Evolutionary conservation across 2,113 vertebrate genomes (phyloP).

Genomic region (Chaetodon trifascialis): DNA sequence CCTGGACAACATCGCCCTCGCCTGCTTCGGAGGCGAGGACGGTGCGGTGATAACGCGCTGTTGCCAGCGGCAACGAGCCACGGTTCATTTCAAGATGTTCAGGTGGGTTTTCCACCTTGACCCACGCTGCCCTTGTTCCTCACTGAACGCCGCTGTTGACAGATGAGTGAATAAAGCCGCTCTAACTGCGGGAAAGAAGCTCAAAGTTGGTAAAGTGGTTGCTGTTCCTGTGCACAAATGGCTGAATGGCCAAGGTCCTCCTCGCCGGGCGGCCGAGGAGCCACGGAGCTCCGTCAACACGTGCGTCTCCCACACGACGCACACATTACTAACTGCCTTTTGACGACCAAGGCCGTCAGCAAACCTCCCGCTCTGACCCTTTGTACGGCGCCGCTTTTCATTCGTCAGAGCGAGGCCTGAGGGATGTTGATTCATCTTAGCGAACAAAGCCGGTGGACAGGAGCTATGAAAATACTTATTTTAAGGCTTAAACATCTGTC

Average conservation of each 20-base stretch:
- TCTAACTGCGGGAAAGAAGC: background rate
- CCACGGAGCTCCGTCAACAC: conserved; percentile 28
- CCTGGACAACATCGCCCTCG: background rate
- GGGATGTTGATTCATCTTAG: conserved; percentile 57
- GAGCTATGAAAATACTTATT: conserved; percentile 36
- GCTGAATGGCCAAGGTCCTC: conserved; percentile 64
- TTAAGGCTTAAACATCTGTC: conserved; percentile 26
- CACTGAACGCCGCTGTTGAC: conserved; percentile 12
- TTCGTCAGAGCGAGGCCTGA: conserved; percentile 26
- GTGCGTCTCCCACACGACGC: conserved; percentile 12
- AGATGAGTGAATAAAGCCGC: conserved; percentile 31
- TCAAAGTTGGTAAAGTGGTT: conserved; percentile 14
- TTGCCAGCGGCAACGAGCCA: conserved; percentile 42
- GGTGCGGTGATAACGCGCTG: conserved; percentile 16
- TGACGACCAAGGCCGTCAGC: conserved; percentile 56
- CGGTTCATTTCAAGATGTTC: conserved; percentile 14
- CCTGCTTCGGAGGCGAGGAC: conserved; percentile 24
- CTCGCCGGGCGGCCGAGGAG: background rate
- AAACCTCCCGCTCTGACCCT: conserved; percentile 58
- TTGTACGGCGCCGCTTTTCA: conserved; percentile 51
- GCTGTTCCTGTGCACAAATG: conserved; percentile 31
- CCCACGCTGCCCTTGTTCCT: conserved; percentile 3
- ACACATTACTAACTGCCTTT: conserved; percentile 34
- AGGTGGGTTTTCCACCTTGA: conserved; percentile 57
- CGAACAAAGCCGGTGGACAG: conserved; percentile 56